Evolutionary conservation across 1,140 invertebrate species (phyloP), one percentile per base, ranked within the genome.

Genomic region (Zaprionus vittiger): DNA sequence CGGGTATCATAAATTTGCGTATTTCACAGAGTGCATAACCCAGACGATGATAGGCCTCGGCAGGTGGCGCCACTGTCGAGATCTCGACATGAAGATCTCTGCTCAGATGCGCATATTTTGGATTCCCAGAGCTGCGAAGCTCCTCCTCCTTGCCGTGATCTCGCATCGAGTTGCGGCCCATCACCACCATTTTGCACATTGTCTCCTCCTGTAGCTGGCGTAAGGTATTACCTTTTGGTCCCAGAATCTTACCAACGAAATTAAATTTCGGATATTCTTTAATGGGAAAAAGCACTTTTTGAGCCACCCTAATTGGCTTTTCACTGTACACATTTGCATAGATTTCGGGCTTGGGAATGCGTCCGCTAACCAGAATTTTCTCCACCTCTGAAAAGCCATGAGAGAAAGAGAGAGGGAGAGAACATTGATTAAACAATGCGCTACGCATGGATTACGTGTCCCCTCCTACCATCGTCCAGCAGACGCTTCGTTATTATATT

Each of bases 41-140:
- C 24, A 99, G 96, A 63, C 98, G 95, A 34, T 97, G 96, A 93
- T 99, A 97, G 2, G 98, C 98, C 92, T 99, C 98, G 0, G 97
- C 96, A 0, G 98, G 97, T 4, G 98, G 96, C 9, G 97, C 98
- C 55, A 97, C 95, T 11, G 97, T 97, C 38, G 97, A 97, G 70
- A 99, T 97, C 92, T 99, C 97, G 0, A 99, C 97, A 92, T 99
- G 98, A 1, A 99, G 94, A 78, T 99, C 98, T 72, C 99, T 97
- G 55, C 95, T 95, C 11, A 99, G 94, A 93, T 99, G 98, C 4
- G 97, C 95, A 92, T 98, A 99, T 93, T 99, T 99, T 0, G 97
- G 97, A 93, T 99, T 98, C 24, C 96, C 93, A 1, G 97, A 96
- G 81, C 95, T 95, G 26, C 98, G 94, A 7, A 97, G 94, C 92